Evolutionary conservation across 1,140 invertebrate species (phyloP).

Genomic region (Chrysoperla carnea): DNA sequence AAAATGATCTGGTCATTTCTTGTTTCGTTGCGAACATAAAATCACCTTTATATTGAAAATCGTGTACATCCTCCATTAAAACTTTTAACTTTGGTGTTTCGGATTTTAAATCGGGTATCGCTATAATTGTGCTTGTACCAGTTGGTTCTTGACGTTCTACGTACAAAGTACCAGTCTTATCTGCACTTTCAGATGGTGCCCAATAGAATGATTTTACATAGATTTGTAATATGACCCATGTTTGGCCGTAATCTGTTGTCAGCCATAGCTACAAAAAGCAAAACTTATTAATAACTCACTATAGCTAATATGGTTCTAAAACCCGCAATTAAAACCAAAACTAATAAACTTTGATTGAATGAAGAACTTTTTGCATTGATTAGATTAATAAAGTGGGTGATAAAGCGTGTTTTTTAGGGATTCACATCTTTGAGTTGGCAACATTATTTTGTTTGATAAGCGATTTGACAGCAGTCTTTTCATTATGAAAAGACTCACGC

Average conservation of each 20-base stretch:
- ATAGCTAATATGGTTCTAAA: too few relatives aligned
- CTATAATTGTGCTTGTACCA: constrained; percentile 38
- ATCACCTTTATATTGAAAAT: constrained; percentile 66
- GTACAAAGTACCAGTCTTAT: constrained; percentile 32
- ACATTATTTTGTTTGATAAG: too few relatives aligned
- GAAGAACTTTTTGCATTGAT: too few relatives aligned
- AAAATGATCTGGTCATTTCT: constrained; percentile 22
- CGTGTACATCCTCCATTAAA: constrained; percentile 49
- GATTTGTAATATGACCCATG: constrained; percentile 45
- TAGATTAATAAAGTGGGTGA: too few relatives aligned
- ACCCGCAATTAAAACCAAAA: too few relatives aligned
- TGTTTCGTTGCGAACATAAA: constrained; percentile 66
- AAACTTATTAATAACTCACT: too few relatives aligned
- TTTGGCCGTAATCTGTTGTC: constrained; percentile 52
- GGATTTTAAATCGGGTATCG: constrained; percentile 26
- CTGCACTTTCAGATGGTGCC: constrained; percentile 30
- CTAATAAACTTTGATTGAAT: too few relatives aligned
- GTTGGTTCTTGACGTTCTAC: constrained; percentile 49
- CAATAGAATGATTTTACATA: constrained; percentile 64
- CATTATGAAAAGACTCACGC: too few relatives aligned
- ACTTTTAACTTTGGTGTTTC: constrained; percentile 21
- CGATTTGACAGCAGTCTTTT: too few relatives aligned
- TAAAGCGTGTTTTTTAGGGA: too few relatives aligned
- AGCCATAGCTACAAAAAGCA: constrained; percentile 53
- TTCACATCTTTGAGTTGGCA: too few relatives aligned